Percentiles rank a stretch among this genome's conserved stretches.
Conservation (phyloP, 2,113 vertebrate genomes). For the Recurvirostra avosetta region DNA sequence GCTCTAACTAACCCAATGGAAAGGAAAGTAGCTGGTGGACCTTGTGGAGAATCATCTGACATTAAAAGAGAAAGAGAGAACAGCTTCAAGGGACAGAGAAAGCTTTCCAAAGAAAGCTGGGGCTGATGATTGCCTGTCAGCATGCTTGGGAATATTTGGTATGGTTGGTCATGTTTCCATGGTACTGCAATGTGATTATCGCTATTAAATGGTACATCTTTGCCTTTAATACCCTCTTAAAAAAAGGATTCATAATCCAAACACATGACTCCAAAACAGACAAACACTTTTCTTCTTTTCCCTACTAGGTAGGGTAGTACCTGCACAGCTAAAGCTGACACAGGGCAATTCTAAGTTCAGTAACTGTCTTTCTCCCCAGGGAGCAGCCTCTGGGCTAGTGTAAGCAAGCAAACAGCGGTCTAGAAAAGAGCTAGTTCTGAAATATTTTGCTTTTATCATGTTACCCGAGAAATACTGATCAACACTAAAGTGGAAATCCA, state of each 20-base stretch:
- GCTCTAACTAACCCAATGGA: background rate
- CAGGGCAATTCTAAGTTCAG: background rate
- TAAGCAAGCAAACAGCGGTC: background rate
- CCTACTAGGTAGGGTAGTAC: background rate
- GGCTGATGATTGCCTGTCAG: background rate
- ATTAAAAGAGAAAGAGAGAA: background rate
- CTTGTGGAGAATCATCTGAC: background rate
- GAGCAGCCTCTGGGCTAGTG: background rate
- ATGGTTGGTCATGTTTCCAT: background rate
- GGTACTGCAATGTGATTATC: background rate
- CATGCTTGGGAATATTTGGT: background rate
- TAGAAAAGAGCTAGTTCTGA: constrained; percentile 3
- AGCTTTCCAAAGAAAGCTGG: background rate
- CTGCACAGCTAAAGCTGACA: background rate
- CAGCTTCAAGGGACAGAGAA: background rate
- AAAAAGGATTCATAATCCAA: background rate
- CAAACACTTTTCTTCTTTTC: background rate
- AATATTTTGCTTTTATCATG: constrained; percentile 17
- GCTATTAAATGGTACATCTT: background rate
- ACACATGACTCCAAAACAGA: background rate
- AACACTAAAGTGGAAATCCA: background rate
- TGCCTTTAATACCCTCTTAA: background rate
- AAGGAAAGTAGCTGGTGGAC: background rate
- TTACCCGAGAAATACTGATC: background rate
- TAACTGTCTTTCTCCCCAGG: background rate